Evolutionary conservation across 2,888 invertebrate species (phyloP), one percentile per base, ranked within the genome.

Genomic region (Ormyrus nitidulus): DNA sequence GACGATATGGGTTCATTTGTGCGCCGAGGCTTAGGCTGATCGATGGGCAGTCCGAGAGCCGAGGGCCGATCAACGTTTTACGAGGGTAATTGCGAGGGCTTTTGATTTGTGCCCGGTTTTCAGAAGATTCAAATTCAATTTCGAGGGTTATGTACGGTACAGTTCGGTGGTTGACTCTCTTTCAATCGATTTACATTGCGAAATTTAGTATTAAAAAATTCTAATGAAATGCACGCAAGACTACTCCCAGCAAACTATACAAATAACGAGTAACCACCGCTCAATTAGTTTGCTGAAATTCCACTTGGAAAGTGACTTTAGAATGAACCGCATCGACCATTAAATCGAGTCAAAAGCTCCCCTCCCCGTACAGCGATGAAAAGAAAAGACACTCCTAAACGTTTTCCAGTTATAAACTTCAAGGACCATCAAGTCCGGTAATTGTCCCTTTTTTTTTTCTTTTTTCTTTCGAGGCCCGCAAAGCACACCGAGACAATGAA

Each of bases 371-470:
- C 5, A 13, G 66, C 71, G 71, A 77, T 77, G 58, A 64, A 48
- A 53, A 34, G n/a, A 10, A 77, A 65, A 65, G 77, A 71, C 58
- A 78, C 72, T 72, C 66, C 72, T 72, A 66, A 71, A 72, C 46
- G 51, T 65, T 71, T 70, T 70, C 51, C 64, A 65, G 48, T 64
- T n/a, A 34, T 34, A 48, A n/a, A 19, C 56, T 59, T 49, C 13
- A 48, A 64, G 71, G 51, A 49, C 46, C 59, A 49, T 71, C 64
- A 53, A 58, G 56, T 62, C 19, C 51, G 19, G 59, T 64, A 71
- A 66, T 77, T 58, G 51, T 46, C 34, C 65, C 13, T 53, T 65
- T 71, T 71, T 65, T 71, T 34, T 34, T 34, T 3, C 4, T 4
- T 34, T 34, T 34, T 34, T 61, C 66, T 13, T 56, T 8, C 46